These are phyloP conservation scores for Monarcha castaneiventris DNA, from an alignment of 2,113 vertebrate genomes.

Conservation along the genomic window DNA sequence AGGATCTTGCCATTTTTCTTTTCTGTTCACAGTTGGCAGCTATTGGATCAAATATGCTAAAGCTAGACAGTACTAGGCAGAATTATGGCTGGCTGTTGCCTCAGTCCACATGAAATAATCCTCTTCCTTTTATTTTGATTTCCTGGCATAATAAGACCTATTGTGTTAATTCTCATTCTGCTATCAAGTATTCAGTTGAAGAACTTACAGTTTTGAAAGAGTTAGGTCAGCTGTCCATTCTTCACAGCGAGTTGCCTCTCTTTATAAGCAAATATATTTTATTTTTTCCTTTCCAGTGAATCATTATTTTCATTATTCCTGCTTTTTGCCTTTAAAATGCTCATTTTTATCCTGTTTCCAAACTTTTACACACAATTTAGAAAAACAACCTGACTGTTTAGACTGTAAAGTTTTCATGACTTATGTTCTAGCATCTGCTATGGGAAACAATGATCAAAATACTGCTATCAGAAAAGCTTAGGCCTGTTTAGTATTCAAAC, in stretches of 20 bases:
- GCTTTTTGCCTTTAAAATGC: neutral
- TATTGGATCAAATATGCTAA: neutral
- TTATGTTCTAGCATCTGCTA: slow-evolving; percentile 8
- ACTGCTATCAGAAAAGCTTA: neutral
- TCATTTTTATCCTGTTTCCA: neutral
- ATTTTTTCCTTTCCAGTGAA: neutral
- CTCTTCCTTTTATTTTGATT: neutral
- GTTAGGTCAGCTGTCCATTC: neutral
- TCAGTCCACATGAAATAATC: neutral
- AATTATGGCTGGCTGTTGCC: neutral
- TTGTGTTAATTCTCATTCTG: neutral
- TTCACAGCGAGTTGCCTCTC: neutral
- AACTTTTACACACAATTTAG: neutral
- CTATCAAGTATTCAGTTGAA: neutral
- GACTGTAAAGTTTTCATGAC: slow-evolving; percentile 5
- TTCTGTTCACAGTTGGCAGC: neutral
- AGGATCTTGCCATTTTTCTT: neutral
- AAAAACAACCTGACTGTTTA: slow-evolving; percentile 25
- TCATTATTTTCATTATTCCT: neutral
- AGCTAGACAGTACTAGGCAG: neutral
- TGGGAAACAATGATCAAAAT: slow-evolving; percentile 23
- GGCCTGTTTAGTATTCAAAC: neutral
- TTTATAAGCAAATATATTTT: neutral
- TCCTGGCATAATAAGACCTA: neutral
- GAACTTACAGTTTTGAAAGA: neutral